These are phyloP conservation scores for Entomyzon cyanotis DNA, from an alignment of 2,113 vertebrate species.

Conservation along the genomic window DNA sequence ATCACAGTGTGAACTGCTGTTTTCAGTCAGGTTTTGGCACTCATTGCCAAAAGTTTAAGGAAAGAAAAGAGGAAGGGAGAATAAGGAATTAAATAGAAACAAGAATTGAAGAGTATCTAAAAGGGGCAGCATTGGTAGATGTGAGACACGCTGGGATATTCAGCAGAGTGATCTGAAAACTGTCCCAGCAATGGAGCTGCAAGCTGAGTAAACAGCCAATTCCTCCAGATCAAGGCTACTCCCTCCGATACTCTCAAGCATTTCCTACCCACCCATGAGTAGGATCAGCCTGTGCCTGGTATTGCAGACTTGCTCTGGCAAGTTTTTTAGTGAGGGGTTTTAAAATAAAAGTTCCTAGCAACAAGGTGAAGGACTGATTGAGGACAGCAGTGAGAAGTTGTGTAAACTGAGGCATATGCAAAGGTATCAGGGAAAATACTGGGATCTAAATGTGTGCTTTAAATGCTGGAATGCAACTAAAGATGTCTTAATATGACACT, in stretches of 20 bases:
- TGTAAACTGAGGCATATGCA: background rate
- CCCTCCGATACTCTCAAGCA: background rate
- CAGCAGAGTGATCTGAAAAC: background rate
- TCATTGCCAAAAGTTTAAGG: background rate
- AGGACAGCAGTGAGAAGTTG: background rate
- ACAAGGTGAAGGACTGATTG: background rate
- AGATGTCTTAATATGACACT: background rate
- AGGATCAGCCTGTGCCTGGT: background rate
- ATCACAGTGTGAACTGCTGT: conserved; percentile 15
- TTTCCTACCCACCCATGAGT: conserved; percentile 7
- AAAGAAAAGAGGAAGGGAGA: background rate
- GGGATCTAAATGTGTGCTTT: background rate
- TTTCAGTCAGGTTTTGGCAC: conserved; percentile 5
- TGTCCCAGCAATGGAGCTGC: background rate
- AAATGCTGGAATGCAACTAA: background rate
- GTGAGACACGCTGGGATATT: background rate
- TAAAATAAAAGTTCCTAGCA: conserved; percentile 21
- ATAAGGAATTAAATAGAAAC: background rate
- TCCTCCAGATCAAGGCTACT: conserved; percentile 5
- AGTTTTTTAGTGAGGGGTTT: background rate
- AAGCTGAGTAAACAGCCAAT: background rate
- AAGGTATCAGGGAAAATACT: background rate
- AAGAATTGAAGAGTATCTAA: background rate
- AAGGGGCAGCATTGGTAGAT: background rate
- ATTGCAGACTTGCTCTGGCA: conserved; percentile 30